A percentile compares a stretch with the other conserved stretches of the same genome.
These are phyloP conservation scores for Nasonia giraulti DNA, from an alignment of 1,140 invertebrate genomes.

Conservation along the genomic window DNA sequence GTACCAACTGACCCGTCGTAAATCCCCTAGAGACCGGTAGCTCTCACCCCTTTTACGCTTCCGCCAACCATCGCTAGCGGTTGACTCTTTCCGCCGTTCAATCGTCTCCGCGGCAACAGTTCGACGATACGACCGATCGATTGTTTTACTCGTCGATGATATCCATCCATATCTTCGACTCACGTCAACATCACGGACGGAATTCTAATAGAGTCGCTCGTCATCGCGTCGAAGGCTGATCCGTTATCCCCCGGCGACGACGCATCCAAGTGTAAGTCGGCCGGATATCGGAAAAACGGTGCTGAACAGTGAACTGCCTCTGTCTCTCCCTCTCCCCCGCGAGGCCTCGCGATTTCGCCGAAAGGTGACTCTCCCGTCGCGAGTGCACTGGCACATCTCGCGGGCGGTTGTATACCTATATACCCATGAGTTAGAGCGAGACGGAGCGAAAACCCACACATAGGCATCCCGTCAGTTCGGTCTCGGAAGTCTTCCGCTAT, in stretches of 20 bases:
- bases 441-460: not conserved
- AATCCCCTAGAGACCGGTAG: slow-evolving; percentile 1
- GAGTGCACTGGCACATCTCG: not conserved
- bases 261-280: not conserved
- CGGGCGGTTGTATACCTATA: not conserved
- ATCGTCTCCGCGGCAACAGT: too few species aligned
- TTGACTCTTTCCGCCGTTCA: too few species aligned
- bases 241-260: not conserved
- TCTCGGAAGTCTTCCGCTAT: not conserved
- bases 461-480: not conserved
- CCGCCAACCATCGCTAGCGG: too few species aligned
- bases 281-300: not conserved
- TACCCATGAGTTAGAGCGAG: not conserved
- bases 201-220: not conserved
- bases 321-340: not conserved
- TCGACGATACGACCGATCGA: too few species aligned
- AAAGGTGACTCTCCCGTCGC: not conserved
- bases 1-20: not conserved
- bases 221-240: not conserved
- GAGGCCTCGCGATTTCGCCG: not conserved
- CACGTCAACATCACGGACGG: not conserved
- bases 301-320: not conserved
- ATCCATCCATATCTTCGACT: not conserved
- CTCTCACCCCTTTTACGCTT: not conserved
- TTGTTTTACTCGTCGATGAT: not conserved